These are phyloP conservation scores for Paedocypris sp. DNA, from an alignment of 2,113 vertebrate genomes.

Conservation along the genomic window DNA sequence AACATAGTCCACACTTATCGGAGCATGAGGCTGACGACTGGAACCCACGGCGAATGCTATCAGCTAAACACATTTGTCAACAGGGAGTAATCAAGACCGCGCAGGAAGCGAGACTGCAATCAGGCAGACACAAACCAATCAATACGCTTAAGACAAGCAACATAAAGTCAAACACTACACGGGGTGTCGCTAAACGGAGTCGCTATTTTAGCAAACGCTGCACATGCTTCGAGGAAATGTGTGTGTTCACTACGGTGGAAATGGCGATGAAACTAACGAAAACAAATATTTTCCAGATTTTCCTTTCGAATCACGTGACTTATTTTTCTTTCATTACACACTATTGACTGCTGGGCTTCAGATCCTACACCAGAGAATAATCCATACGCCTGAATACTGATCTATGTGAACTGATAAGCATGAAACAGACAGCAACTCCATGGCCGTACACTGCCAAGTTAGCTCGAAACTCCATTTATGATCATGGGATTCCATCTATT, in stretches of 20 bases:
- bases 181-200: constrained; percentile 23
- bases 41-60: constrained; percentile 36
- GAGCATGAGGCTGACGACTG: constrained; percentile 26
- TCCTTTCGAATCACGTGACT: constrained; percentile 42
- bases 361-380: constrained; percentile 48
- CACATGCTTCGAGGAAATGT: background rate
- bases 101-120: constrained; percentile 35
- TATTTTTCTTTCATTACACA: constrained; percentile 54
- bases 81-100: constrained; percentile 44
- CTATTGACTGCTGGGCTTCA: constrained; percentile 53
- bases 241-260: background rate
- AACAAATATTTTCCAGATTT: background rate
- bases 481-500: too few relatives aligned
- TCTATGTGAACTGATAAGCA: constrained; percentile 2
- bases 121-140: constrained; percentile 43
- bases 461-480: too few relatives aligned
- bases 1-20: constrained; percentile 13
- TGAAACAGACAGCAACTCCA: background rate
- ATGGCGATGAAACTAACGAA: background rate
- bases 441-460: too few relatives aligned
- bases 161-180: constrained; percentile 18
- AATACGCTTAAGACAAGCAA: constrained; percentile 38
- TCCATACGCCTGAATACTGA: background rate
- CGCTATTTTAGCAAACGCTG: constrained; percentile 15
- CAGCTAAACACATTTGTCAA: constrained; percentile 47